These are phyloP conservation scores for Morpho helenor DNA, from an alignment of 2,888 invertebrate genomes.

Conservation along the genomic window DNA sequence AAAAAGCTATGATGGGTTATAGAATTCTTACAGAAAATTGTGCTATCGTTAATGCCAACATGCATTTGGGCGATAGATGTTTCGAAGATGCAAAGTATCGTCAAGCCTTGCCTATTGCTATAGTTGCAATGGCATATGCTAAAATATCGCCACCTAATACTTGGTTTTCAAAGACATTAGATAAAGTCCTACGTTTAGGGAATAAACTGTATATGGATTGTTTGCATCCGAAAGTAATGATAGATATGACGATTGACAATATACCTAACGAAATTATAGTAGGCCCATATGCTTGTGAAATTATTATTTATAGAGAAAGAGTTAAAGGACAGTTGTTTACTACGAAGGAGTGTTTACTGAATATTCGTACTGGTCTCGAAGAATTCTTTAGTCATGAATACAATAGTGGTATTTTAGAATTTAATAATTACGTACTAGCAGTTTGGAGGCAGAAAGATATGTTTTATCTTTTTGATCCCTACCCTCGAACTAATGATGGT, in stretches of 20 bases:
- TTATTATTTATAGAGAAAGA: constrained; percentile 76
- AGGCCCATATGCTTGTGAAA: constrained; percentile 79
- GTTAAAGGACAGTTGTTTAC: constrained; percentile 69
- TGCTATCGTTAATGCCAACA: constrained; percentile 78
- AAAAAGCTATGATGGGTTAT: constrained; percentile 76
- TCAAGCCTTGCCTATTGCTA: constrained; percentile 79
- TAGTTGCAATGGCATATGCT: constrained; percentile 81
- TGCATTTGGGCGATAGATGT: constrained; percentile 78
- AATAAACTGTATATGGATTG: constrained; percentile 79
- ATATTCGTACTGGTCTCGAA: constrained; percentile 65
- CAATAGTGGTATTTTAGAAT: constrained; percentile 75
- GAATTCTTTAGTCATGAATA: constrained; percentile 76
- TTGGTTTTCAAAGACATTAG: constrained; percentile 78
- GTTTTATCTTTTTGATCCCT: constrained; percentile 83
- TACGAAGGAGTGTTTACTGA: constrained; percentile 71
- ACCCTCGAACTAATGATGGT: constrained; percentile 80
- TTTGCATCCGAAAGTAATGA: constrained; percentile 62
- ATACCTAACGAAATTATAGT: constrained; percentile 77
- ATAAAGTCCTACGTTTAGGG: constrained; percentile 79
- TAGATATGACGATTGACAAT: constrained; percentile 73
- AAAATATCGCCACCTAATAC: constrained; percentile 82
- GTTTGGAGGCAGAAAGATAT: constrained; percentile 82
- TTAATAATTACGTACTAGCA: constrained; percentile 78
- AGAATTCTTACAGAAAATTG: constrained; percentile 75
- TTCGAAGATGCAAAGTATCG: constrained; percentile 79